Evolutionary conservation across 2,113 vertebrate species (phyloP), one percentile per base, ranked within the genome.

Genomic region (Cyprinodon brontotheroides): DNA sequence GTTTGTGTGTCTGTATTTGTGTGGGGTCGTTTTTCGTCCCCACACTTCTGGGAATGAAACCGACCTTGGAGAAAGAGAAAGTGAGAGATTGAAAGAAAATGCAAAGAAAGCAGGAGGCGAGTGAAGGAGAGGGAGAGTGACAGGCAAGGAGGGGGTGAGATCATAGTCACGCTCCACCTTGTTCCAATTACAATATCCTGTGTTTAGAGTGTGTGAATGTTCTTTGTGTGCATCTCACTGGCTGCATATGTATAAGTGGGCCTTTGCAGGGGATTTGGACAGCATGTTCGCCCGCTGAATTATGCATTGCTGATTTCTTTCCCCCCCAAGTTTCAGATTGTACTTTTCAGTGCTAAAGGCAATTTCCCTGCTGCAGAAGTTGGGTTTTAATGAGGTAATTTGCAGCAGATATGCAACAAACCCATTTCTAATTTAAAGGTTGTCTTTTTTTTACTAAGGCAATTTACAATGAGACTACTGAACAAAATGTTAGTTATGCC

Each of bases 111-210:
- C 81, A 73, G 69, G 79, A 82, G 53, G 45, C 50, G 41, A 78
- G 72, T 50, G 80, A 68, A 70, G 36, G 70, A 78, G 77, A 79
- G 72, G 70, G 78, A 79, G 79, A 72, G 59, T 87, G 89, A 90
- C 87, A 92, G 70, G 72, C 80, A 59, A 75, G 84, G 72, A 78
- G 78, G 79, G 88, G 85, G 83, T 94, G 93, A 94, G 90, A 91
- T 94, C 93, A 94, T 92, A 76, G 85, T 88, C 86, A 84, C 63
- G 41, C 81, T 69, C 73, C 93, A 94, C 91, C 93, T 94, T 95
- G 90, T 94, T 94, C 80, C 92, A 93, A 94, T 95, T 94, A 94
- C 78, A 92, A 86, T 88, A 78, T 88, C 84, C 89, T 84, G 86
- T 89, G 86, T 85, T 80, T 70, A 59, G 79, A 82, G 87, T 90